Percentiles rank a stretch among this genome's conserved stretches.
phyloP scores from a whole-genome alignment of 2,797 vertebrate species.

The Adrianichthys oophorus region DNA sequence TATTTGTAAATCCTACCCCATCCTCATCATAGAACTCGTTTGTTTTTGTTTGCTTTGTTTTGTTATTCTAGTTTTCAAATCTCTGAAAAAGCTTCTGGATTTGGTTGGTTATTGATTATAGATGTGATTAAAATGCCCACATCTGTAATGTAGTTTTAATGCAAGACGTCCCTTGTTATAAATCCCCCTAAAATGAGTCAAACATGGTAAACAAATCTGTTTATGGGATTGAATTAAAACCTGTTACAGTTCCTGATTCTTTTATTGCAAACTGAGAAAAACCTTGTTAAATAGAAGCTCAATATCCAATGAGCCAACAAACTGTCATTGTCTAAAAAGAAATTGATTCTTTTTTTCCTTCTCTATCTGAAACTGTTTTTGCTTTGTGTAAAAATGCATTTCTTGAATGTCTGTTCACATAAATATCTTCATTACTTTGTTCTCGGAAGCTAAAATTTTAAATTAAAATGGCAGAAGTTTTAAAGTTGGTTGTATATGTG shows the following conservation, averaged over 20 bases:
- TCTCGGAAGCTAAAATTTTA: conserved; percentile 28
- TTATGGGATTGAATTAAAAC: conserved; percentile 20
- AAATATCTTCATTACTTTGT: conserved; percentile 6
- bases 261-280: conserved; percentile 21
- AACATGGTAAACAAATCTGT: conserved; percentile 11
- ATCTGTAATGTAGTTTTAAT: conserved; percentile 44
- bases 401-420: conserved; percentile 35
- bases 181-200: conserved; percentile 17
- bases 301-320: conserved; percentile 37
- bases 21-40: conserved; percentile 18
- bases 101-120: conserved; percentile 41
- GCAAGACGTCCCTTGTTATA: conserved; percentile 35
- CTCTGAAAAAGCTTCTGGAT: conserved; percentile 23
- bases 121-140: conserved; percentile 40
- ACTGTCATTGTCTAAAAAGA: conserved; percentile 26
- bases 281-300: conserved; percentile 43
- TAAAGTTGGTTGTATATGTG: conserved; percentile 15
- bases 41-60: background rate
- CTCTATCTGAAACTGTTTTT: conserved; percentile 1
- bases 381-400: conserved; percentile 12
- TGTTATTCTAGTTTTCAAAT: conserved; percentile 31
- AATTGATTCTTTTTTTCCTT: background rate
- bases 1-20: conserved; percentile 35
- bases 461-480: conserved; percentile 23
- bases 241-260: conserved; percentile 18